A percentile compares a stretch with the other conserved stretches of the same genome.
These are phyloP conservation scores for Genyomyrus donnyi DNA, from an alignment of 2,113 vertebrate species.

Conservation along the genomic window DNA sequence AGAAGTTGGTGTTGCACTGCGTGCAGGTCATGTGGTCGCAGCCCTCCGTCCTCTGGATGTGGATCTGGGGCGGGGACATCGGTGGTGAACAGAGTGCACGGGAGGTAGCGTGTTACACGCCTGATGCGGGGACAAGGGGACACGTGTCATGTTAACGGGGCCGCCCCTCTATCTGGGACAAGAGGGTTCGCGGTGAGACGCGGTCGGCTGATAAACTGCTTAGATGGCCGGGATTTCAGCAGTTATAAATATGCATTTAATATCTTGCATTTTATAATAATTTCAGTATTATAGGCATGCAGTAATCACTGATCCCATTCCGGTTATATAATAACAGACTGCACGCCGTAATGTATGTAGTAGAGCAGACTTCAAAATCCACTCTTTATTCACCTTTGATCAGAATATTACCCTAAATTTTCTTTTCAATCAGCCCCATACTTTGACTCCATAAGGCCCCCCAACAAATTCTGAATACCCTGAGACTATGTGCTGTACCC, in stretches of 20 bases:
- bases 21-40: slow-evolving; percentile 97
- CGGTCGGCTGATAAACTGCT: not conserved
- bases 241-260: not conserved
- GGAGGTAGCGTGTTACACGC: not conserved
- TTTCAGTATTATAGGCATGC: not conserved
- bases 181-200: not conserved
- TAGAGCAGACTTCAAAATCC: not conserved
- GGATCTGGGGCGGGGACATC: slow-evolving; percentile 67
- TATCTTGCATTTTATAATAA: not conserved
- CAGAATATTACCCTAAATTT: not conserved
- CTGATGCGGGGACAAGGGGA: no score
- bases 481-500: not conserved
- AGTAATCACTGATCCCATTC: not conserved
- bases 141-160: not conserved
- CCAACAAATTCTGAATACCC: not conserved
- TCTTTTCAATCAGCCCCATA: not conserved
- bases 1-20: slow-evolving; percentile 97
- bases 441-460: not conserved
- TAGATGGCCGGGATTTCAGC: not conserved
- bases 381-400: not conserved
- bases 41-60: slow-evolving; percentile 95
- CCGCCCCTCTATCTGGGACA: not conserved
- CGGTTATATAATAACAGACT: not conserved
- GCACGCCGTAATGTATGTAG: not conserved
- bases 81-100: not conserved